A percentile compares a stretch with the other conserved stretches of the same genome.
Conservation (phyloP, 2,797 vertebrate genomes). For the Xenentodon cancila region DNA sequence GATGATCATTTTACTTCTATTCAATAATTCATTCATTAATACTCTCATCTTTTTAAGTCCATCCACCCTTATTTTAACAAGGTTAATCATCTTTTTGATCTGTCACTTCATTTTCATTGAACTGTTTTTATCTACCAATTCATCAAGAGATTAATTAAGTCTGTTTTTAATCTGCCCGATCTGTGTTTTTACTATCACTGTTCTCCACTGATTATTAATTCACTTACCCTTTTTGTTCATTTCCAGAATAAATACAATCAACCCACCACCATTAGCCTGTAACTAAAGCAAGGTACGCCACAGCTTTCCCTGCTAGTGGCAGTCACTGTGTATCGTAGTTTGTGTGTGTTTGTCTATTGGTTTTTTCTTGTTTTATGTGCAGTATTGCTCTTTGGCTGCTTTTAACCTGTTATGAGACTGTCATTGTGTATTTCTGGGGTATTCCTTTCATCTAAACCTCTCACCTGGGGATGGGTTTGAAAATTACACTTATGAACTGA, state of each 20-base stretch:
- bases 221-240: constrained; percentile 65
- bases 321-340: constrained; percentile 19
- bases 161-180: constrained; percentile 27
- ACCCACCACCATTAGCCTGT: constrained; percentile 76
- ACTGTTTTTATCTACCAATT: constrained; percentile 9
- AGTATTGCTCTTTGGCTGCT: constrained; percentile 8
- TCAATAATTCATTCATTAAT: constrained; percentile 18
- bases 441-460: constrained; percentile 5
- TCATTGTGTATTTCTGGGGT: constrained; percentile 15
- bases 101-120: constrained; percentile 16
- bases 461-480: background rate
- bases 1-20: background rate
- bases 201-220: constrained; percentile 54
- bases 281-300: constrained; percentile 79
- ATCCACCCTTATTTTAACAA: constrained; percentile 32
- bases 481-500: background rate
- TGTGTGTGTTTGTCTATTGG: constrained; percentile 18
- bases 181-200: constrained; percentile 23
- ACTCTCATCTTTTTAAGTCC: constrained; percentile 2
- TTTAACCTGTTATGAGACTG: constrained; percentile 6
- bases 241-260: constrained; percentile 78
- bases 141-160: background rate
- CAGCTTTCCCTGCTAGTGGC: background rate
- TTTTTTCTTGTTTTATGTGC: background rate
- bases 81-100: constrained; percentile 32